Percentiles rank a stretch among this genome's conserved stretches.
These are phyloP conservation scores for Halocaridina rubra DNA, from an alignment of 2,888 invertebrate species.

Conservation along the genomic window DNA sequence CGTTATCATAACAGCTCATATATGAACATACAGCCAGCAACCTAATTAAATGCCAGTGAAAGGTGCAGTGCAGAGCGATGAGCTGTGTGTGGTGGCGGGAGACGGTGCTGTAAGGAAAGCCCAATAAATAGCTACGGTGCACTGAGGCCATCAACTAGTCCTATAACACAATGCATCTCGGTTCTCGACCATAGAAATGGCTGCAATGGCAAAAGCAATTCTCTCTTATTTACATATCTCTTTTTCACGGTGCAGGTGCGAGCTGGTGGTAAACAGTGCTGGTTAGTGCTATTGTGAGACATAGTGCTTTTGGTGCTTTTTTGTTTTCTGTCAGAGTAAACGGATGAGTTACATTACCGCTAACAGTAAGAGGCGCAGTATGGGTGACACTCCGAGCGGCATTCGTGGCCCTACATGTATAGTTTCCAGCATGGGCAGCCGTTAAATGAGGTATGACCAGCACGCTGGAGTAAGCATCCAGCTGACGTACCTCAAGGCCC, in stretches of 20 bases:
- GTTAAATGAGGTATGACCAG: constrained; percentile 71
- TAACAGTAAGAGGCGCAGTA: constrained; percentile 64
- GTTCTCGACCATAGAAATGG: too few species aligned
- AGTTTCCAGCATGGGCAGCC: constrained; percentile 64
- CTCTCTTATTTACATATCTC: too few species aligned
- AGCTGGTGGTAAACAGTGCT: neutral
- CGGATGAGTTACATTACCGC: constrained; percentile 59
- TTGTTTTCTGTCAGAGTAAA: neutral
- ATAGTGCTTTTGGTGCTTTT: neutral
- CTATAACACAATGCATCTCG: too few species aligned
- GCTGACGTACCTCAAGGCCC: constrained; percentile 31
- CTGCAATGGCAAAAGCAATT: too few species aligned
- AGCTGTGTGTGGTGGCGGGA: constrained; percentile 8
- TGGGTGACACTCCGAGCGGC: constrained; percentile 54
- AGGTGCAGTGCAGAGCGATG: neutral
- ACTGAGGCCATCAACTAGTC: too few species aligned
- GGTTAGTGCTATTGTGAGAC: neutral
- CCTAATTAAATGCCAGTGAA: neutral
- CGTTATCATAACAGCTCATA: too few species aligned
- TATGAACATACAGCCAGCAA: too few species aligned
- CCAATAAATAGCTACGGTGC: too few species aligned
- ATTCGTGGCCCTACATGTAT: constrained; percentile 64
- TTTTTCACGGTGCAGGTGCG: neutral
- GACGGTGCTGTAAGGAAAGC: too few species aligned
- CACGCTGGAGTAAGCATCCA: constrained; percentile 70